Percentiles rank a stretch among this genome's conserved stretches.
These are phyloP conservation scores for Gymnothorax javanicus DNA, from an alignment of 2,797 vertebrate genomes.

Conservation along the genomic window DNA sequence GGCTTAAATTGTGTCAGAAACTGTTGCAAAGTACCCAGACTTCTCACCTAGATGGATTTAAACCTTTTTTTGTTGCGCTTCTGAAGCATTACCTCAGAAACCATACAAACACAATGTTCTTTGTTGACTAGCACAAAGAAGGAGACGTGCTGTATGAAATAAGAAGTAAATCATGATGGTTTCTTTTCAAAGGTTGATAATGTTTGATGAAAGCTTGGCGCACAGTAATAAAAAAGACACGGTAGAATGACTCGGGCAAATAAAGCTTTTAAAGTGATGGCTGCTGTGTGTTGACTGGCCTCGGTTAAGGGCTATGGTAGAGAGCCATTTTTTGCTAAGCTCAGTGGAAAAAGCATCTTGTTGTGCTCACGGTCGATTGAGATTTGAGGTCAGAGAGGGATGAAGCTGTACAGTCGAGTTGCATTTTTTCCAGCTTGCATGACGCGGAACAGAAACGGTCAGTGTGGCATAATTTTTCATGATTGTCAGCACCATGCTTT, in stretches of 20 bases:
- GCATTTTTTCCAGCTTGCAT: constrained; percentile 1
- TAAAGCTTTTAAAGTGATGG: constrained; percentile 50
- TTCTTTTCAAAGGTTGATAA: constrained; percentile 26
- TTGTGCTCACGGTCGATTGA: constrained; percentile 51
- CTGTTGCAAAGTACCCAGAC: constrained; percentile 31
- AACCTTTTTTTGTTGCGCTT: neutral
- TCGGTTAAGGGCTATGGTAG: constrained; percentile 41
- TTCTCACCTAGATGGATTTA: neutral
- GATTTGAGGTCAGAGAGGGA: constrained; percentile 8
- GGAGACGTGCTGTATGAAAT: neutral
- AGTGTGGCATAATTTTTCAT: neutral
- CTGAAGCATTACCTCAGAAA: constrained; percentile 4
- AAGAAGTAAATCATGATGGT: neutral
- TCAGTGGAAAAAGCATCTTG: constrained; percentile 51
- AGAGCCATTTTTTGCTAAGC: constrained; percentile 63
- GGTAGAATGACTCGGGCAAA: constrained; percentile 37
- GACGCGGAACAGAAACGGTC: neutral
- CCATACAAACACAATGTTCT: neutral
- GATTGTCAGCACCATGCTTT: neutral
- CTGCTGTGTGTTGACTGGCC: constrained; percentile 34
- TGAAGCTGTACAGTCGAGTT: neutral
- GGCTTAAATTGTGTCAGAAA: constrained; percentile 56
- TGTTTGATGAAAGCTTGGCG: neutral
- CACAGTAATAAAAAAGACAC: neutral
- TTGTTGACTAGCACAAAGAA: neutral